Evolutionary conservation across 1,140 invertebrate genomes (phyloP).

Genomic region (Pogonognathellus flavescens): DNA sequence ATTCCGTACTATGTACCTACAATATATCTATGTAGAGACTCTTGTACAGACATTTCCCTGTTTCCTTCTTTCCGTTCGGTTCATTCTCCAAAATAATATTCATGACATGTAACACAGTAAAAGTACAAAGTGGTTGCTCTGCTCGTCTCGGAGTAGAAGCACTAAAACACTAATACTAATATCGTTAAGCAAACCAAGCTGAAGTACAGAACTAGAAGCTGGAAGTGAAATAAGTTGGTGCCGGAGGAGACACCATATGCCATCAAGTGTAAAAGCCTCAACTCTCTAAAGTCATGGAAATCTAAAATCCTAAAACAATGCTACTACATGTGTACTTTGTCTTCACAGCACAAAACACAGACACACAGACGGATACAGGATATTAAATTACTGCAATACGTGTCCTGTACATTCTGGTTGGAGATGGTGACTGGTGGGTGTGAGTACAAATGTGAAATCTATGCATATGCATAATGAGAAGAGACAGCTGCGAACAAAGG

Average conservation of each 20-base stretch:
- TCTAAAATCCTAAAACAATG: background rate
- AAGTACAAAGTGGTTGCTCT: background rate
- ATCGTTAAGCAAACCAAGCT: slow-evolving; percentile 30
- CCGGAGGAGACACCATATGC: background rate
- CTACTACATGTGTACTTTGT: background rate
- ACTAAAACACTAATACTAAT: background rate
- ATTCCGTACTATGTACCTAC: too few species aligned
- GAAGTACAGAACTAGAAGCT: background rate
- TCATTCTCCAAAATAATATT: slow-evolving; percentile 30
- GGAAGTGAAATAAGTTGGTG: background rate
- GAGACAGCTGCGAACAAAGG: slow-evolving; percentile 42
- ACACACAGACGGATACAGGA: background rate
- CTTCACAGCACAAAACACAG: background rate
- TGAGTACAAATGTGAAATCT: slow-evolving; percentile 25
- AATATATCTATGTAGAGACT: too few species aligned
- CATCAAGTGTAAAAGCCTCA: background rate
- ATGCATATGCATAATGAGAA: slow-evolving; percentile 45
- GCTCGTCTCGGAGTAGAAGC: background rate
- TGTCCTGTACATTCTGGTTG: background rate
- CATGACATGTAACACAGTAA: slow-evolving; percentile 9
- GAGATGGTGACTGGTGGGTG: slow-evolving; percentile 24
- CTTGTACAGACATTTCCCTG: background rate
- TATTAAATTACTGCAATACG: background rate
- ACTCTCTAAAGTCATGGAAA: background rate
- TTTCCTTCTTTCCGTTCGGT: slow-evolving; percentile 16